Evolutionary conservation across 2,113 vertebrate genomes (phyloP).

Genomic region (Coreoperca whiteheadi): DNA sequence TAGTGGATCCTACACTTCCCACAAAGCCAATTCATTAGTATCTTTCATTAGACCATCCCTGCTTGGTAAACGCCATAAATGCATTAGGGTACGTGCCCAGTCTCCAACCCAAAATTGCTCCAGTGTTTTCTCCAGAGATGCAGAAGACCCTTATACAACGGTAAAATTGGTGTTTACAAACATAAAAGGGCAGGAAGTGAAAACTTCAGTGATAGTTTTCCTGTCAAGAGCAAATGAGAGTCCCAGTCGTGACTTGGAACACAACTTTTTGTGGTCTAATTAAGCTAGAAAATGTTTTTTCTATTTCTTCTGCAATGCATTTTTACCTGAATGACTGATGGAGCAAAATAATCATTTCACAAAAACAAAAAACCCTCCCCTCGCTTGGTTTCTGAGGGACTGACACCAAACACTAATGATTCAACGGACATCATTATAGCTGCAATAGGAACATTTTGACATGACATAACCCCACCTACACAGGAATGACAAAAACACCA

Average conservation of each 20-base stretch:
- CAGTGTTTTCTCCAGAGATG: background rate
- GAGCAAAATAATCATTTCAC: background rate
- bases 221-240: constrained; percentile 35
- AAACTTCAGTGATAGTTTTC: constrained; percentile 38
- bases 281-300: background rate
- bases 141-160: background rate
- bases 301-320: background rate
- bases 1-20: background rate
- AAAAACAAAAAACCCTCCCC: background rate
- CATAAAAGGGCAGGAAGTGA: constrained; percentile 14
- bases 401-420: background rate
- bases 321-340: constrained; percentile 25
- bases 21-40: background rate
- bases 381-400: background rate
- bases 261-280: constrained; percentile 13
- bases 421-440: constrained; percentile 6
- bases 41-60: background rate
- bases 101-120: too few relatives aligned
- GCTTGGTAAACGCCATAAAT: background rate
- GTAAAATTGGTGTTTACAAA: background rate
- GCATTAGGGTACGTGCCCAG: background rate
- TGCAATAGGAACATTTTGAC: background rate
- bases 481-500: background rate
- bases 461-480: constrained; percentile 4
- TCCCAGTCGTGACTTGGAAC: constrained; percentile 29